Conservation (phyloP, 2,113 vertebrate species). For the Hippolais icterina region DNA sequence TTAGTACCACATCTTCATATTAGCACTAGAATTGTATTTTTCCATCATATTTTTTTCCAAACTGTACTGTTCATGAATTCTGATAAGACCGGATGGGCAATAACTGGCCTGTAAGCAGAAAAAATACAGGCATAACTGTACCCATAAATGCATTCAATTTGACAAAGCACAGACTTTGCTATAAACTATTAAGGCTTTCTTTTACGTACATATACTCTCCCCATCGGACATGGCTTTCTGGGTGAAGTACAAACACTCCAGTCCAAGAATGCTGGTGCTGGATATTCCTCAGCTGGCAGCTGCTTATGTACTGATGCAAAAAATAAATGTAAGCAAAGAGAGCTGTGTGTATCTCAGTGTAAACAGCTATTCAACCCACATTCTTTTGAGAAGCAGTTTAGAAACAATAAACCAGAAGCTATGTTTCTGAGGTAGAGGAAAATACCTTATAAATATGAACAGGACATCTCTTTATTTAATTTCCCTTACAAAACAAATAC, state of each 20-base stretch:
- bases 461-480: background rate
- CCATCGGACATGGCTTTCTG: background rate
- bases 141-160: background rate
- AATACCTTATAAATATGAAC: background rate
- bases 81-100: background rate
- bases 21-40: background rate
- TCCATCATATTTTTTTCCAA: background rate
- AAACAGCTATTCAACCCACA: background rate
- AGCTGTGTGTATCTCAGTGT: background rate
- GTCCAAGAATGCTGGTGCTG: background rate
- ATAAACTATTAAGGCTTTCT: background rate
- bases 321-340: background rate
- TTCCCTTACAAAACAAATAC: background rate
- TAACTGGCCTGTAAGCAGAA: background rate
- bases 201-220: background rate
- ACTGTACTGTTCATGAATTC: background rate
- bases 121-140: background rate
- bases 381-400: background rate
- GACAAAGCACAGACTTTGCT: background rate
- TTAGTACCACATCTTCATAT: background rate
- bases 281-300: background rate
- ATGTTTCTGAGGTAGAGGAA: background rate
- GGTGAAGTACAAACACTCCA: background rate
- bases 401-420: background rate
- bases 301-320: background rate